Evolutionary conservation across 1,140 invertebrate genomes (phyloP).

Genomic region (Epicauta chinensis): DNA sequence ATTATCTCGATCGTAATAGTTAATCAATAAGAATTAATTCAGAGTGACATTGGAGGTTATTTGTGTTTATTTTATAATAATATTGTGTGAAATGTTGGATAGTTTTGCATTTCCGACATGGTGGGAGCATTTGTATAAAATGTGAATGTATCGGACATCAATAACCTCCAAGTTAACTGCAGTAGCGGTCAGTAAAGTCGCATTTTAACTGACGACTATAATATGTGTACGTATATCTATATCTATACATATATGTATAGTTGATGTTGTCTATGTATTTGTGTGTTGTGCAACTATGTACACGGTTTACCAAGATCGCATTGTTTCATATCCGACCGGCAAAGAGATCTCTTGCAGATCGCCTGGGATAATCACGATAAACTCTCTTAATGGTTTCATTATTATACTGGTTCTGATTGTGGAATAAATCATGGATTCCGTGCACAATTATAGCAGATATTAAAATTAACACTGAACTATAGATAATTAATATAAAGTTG

Average conservation of each 20-base stretch:
- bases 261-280: neutral
- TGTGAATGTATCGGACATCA: slow-evolving; percentile 14
- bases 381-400: slow-evolving; percentile 26
- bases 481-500: slow-evolving; percentile 17
- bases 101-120: too few species aligned
- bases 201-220: neutral
- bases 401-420: slow-evolving; percentile 28
- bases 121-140: slow-evolving; percentile 6
- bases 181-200: slow-evolving; percentile 9
- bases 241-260: too few species aligned
- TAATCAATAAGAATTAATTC: neutral
- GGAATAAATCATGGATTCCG: slow-evolving; percentile 19
- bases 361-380: slow-evolving; percentile 23
- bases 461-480: slow-evolving; percentile 21
- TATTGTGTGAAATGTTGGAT: too few species aligned
- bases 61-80: neutral
- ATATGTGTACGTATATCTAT: too few species aligned
- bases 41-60: neutral
- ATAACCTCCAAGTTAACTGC: slow-evolving; percentile 18
- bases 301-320: slow-evolving; percentile 9
- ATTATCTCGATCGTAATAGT: neutral
- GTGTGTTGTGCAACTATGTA: neutral
- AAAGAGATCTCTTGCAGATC: slow-evolving; percentile 14
- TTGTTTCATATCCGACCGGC: slow-evolving; percentile 3
- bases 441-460: slow-evolving; percentile 23